phyloP scores from a whole-genome alignment of 2,113 vertebrate genomes.

The Alces alces region DNA sequence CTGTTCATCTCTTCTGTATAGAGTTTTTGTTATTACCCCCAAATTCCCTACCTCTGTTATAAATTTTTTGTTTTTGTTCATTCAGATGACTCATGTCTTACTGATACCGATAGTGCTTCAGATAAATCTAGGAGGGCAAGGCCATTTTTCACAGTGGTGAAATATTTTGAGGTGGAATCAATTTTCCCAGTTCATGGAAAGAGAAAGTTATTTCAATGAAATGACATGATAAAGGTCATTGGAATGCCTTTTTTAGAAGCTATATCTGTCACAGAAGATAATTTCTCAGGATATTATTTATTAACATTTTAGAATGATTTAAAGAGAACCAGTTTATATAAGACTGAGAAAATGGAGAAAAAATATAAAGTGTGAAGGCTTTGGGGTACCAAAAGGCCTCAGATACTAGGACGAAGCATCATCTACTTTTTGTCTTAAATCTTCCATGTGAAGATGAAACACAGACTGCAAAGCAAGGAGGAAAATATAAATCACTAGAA shows the following conservation, averaged over 20 bases:
- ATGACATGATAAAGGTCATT: not conserved
- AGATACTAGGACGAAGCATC: not conserved
- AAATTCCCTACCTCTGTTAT: not conserved
- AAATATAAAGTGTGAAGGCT: not conserved
- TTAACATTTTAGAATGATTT: conserved; percentile 26
- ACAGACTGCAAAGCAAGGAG: not conserved
- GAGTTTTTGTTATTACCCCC: not conserved
- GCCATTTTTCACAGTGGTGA: not conserved
- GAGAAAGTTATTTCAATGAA: not conserved
- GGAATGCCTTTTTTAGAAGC: not conserved
- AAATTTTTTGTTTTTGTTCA: not conserved
- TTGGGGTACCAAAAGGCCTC: not conserved
- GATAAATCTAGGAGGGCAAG: not conserved
- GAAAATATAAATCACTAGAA: conserved; percentile 7
- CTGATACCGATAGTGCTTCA: not conserved
- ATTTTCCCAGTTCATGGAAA: not conserved
- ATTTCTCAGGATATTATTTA: conserved; percentile 30
- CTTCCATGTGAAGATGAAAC: not conserved
- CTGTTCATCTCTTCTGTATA: not conserved
- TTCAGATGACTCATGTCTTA: not conserved
- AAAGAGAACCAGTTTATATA: conserved; percentile 18
- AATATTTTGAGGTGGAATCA: not conserved
- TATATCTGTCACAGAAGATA: not conserved
- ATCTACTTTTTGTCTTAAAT: not conserved
- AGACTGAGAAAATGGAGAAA: not conserved